These are phyloP conservation scores for Bimastos eiseni DNA, from an alignment of 2,888 invertebrate genomes.

Conservation along the genomic window DNA sequence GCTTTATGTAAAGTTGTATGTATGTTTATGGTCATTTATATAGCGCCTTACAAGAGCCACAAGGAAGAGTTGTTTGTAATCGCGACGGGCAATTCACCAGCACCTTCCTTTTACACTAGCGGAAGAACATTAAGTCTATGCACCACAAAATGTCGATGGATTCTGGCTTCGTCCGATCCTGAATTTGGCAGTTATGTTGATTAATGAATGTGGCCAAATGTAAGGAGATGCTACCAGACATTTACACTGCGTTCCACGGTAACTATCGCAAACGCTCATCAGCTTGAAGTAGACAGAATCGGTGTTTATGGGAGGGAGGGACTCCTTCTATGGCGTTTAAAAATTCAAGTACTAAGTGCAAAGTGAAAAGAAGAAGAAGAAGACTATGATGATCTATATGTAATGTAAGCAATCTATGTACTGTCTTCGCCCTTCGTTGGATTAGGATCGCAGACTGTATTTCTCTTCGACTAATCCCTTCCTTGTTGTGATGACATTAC, in stretches of 20 bases:
- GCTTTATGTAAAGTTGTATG: too few relatives aligned
- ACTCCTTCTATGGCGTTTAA: background rate
- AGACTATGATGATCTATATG: background rate
- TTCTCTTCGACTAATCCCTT: background rate
- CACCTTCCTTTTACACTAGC: too few relatives aligned
- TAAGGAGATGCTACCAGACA: background rate
- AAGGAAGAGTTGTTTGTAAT: too few relatives aligned
- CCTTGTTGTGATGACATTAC: background rate
- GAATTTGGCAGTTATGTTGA: background rate
- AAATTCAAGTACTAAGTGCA: background rate
- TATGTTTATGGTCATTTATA: too few relatives aligned
- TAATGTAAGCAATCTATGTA: background rate
- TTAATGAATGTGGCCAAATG: background rate
- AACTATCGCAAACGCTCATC: background rate
- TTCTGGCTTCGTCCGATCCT: background rate
- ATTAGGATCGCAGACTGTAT: background rate
- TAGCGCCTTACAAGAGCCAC: too few relatives aligned
- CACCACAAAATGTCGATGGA: background rate
- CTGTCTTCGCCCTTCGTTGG: background rate
- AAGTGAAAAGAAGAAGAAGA: background rate
- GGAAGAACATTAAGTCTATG: background rate
- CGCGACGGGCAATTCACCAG: too few relatives aligned
- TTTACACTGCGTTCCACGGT: background rate
- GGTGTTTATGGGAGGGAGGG: background rate
- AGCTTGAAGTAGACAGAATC: background rate